Evolutionary conservation across 2,113 vertebrate species (phyloP).

Genomic region (Antigone vipio): DNA sequence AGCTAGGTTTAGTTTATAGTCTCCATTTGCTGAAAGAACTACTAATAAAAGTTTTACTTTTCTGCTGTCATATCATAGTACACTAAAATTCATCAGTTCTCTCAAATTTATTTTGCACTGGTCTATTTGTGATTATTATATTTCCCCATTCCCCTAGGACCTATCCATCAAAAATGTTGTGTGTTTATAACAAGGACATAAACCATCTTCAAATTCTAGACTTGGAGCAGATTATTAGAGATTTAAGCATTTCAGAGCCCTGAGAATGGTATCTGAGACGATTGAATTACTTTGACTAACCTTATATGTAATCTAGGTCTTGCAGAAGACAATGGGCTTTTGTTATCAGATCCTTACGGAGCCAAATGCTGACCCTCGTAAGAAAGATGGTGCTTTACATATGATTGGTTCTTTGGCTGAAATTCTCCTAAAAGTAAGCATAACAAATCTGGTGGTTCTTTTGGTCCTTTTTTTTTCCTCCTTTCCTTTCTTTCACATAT

Average conservation of each 20-base stretch:
- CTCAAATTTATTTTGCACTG: background rate
- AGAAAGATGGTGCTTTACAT: conserved; percentile 97
- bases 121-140: background rate
- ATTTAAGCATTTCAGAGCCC: background rate
- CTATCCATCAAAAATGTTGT: background rate
- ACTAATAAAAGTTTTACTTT: background rate
- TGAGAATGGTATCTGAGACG: background rate
- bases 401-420: conserved; percentile 99
- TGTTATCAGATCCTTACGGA: conserved; percentile 98
- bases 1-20: background rate
- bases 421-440: conserved; percentile 92
- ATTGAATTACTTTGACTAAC: background rate
- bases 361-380: conserved; percentile 89
- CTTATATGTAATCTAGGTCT: conserved; percentile 75
- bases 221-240: background rate
- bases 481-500: background rate
- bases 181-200: background rate
- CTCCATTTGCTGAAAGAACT: background rate
- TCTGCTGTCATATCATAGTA: background rate
- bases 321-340: conserved; percentile 98
- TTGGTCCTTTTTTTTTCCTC: background rate
- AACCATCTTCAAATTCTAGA: background rate
- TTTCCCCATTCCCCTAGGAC: background rate
- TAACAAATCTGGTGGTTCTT: background rate
- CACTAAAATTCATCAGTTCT: background rate